Base-by-base conservation (phyloP, 2,888 invertebrate species). In the Latrodectus hesperus region DNA sequence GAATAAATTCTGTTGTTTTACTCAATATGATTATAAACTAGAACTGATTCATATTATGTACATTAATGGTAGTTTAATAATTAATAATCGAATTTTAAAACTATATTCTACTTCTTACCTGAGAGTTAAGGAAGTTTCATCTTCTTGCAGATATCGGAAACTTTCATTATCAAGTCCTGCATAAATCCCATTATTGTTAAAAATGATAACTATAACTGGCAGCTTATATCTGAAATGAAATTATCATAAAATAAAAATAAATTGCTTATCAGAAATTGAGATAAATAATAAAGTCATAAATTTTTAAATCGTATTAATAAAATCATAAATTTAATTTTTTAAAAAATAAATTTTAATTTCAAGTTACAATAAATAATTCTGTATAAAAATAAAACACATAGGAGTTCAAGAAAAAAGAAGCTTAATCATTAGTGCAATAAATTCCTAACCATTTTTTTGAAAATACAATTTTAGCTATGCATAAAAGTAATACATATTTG, bases 141-240 rank as follows among this genome's bases (percentile, higher is more conserved):
- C 74, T 12, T 85, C 81, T 26, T 49, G 90, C 71, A 71, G 97
- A 94, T 72, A 95, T 65, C 94, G 93, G 93, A 95, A 96, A 11
- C 95, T 94, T 26, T 96, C 95, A 89, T 94, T 93, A 91, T 96
- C 95, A 89, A 98, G 94, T 9, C 99, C 99, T 77, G 95, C 95
- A 92, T 97, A 97, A 91, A 99, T 99, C 38, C 99, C 99, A 91
- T 96, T 97, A 93, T 99, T 99, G 93, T 99, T 99, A 9, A 99
- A 95, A 89, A 99, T 95, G 5, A 99, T 94, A 85, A 98, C 95
- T 60, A 97, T 95, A 52, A 99, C 94, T 0, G 99, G 98, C 90
- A 99, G 93, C 91, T 96, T 96, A 93, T 99, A 98, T 88, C 98
- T 96, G 90, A 55, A 74, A 53, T 9, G 12, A 17, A 49, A 16